Percentiles rank a stretch among this genome's conserved stretches.
These are phyloP conservation scores for Lacerta agilis DNA, from an alignment of 2,797 vertebrate genomes.

Conservation along the genomic window DNA sequence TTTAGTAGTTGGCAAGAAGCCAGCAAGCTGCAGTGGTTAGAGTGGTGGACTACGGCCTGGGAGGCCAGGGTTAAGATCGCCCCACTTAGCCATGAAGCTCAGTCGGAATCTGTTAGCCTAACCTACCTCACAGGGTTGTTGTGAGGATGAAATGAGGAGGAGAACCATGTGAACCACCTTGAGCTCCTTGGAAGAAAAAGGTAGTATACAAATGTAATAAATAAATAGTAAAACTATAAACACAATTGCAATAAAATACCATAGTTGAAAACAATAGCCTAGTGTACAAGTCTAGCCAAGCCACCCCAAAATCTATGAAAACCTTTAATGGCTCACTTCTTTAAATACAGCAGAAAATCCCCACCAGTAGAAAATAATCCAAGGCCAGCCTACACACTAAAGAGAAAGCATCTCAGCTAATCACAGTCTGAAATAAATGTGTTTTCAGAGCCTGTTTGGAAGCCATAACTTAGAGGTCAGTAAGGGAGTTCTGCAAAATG, in stretches of 20 bases:
- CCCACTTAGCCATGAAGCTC: not conserved
- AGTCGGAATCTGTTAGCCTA: not conserved
- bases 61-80: not conserved
- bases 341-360: not conserved
- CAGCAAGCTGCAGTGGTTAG: not conserved
- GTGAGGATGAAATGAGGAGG: too few relatives aligned
- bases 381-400: not conserved
- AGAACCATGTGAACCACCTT: too few relatives aligned
- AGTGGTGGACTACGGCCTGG: not conserved
- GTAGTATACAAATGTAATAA: too few relatives aligned
- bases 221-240: not conserved
- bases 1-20: not conserved
- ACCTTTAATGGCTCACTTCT: not conserved
- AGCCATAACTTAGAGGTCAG: not conserved
- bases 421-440: not conserved
- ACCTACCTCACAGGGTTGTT: not conserved
- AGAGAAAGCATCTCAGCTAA: not conserved
- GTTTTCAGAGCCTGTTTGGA: not conserved
- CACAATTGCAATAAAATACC: not conserved
- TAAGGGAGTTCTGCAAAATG: too few relatives aligned
- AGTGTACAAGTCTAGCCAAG: not conserved
- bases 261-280: not conserved
- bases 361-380: not conserved
- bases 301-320: not conserved
- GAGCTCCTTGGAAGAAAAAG: too few relatives aligned